Evolutionary conservation across 2,113 vertebrate genomes (phyloP).

Genomic region (Rattus rattus): DNA sequence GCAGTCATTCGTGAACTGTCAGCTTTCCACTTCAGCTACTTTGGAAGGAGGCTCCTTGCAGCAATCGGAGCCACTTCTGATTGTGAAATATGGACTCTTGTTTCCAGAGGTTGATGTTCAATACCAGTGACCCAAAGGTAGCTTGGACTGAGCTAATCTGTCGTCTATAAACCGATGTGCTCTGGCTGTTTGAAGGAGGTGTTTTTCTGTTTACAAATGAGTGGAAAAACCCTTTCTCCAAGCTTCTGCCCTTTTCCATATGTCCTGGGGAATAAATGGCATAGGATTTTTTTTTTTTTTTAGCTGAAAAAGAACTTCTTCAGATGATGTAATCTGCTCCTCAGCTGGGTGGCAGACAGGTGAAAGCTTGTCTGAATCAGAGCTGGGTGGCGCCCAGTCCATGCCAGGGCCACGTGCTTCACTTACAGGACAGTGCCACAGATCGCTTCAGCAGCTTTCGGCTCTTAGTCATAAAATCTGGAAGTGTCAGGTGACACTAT

Average conservation of each 20-base stretch:
- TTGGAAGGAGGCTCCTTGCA: neutral
- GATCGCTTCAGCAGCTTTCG: constrained; percentile 2
- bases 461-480: neutral
- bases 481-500: neutral
- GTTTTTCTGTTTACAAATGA: neutral
- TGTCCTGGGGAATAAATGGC: neutral
- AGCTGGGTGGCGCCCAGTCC: neutral
- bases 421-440: neutral
- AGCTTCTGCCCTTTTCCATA: neutral
- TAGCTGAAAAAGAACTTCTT: neutral
- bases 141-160: neutral
- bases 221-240: neutral
- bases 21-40: constrained; percentile 24
- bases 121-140: neutral
- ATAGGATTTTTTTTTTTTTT: neutral
- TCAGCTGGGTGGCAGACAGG: neutral
- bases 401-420: neutral
- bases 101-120: neutral
- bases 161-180: neutral
- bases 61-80: neutral
- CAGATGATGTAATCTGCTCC: neutral
- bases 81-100: neutral
- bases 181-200: neutral
- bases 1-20: neutral
- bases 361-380: neutral